Conservation (phyloP, 2,797 vertebrate genomes). For the Cebuella pygmaea region DNA sequence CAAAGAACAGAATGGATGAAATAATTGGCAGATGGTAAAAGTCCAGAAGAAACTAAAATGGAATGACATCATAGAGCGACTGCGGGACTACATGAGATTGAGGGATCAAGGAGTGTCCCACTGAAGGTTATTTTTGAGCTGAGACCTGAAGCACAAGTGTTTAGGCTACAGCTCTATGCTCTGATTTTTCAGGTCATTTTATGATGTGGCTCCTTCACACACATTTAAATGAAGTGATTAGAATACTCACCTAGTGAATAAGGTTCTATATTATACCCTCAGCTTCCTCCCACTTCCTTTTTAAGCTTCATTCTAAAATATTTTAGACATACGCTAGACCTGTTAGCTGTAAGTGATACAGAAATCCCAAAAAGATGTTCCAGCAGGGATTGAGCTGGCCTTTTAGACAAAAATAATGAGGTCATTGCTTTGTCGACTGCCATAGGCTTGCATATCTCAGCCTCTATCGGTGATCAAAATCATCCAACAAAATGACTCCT, state of each 20-base stretch:
- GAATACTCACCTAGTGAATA: background rate
- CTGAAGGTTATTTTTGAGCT: background rate
- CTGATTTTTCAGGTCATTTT: background rate
- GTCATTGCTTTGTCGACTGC: slow-evolving; percentile 10
- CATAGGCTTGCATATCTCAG: slow-evolving; percentile 20
- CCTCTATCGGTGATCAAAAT: slow-evolving; percentile 48
- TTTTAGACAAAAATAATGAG: slow-evolving; percentile 65
- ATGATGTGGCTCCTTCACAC: background rate
- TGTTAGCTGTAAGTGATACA: slow-evolving; percentile 63
- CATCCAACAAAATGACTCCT: slow-evolving; percentile 46
- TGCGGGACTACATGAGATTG: background rate
- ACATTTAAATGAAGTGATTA: slow-evolving; percentile 15
- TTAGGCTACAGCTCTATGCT: background rate
- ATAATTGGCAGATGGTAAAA: background rate
- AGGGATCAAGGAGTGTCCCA: background rate
- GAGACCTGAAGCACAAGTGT: background rate
- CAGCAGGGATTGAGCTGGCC: background rate
- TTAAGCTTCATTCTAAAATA: slow-evolving; percentile 51
- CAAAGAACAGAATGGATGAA: background rate
- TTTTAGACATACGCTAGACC: slow-evolving; percentile 58
- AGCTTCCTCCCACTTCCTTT: background rate
- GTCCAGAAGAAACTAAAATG: background rate
- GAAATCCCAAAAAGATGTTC: slow-evolving; percentile 57
- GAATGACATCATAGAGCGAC: background rate
- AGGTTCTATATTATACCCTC: background rate